These are phyloP conservation scores for Pseudochromis fuscus DNA, from an alignment of 2,797 vertebrate genomes.

Conservation along the genomic window DNA sequence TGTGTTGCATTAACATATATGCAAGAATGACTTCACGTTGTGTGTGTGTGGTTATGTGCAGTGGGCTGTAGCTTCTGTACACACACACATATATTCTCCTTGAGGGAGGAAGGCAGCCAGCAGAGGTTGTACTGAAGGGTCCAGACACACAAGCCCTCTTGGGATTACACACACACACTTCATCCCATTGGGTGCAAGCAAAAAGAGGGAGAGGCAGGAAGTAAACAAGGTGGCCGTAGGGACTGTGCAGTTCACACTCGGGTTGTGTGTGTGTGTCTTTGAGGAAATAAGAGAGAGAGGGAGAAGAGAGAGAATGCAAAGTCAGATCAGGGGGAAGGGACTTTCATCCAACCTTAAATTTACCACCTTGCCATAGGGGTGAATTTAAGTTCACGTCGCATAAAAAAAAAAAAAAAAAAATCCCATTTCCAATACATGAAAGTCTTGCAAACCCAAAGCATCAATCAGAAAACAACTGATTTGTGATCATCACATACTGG, in stretches of 20 bases:
- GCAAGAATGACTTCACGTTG: slow-evolving; percentile 20
- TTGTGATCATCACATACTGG: slow-evolving; percentile 9
- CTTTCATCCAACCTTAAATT: background rate
- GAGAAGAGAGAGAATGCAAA: background rate
- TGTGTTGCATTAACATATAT: slow-evolving; percentile 37
- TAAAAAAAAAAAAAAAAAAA: background rate
- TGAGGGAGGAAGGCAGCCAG: slow-evolving; percentile 24
- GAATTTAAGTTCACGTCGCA: slow-evolving; percentile 12
- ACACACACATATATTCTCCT: slow-evolving; percentile 14
- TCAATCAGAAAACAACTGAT: slow-evolving; percentile 34
- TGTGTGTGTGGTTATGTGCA: slow-evolving; percentile 30
- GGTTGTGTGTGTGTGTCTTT: background rate
- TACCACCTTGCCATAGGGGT: background rate
- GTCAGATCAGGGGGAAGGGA: background rate
- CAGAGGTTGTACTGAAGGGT: slow-evolving; percentile 51
- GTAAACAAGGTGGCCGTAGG: slow-evolving; percentile 58
- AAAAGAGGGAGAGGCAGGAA: slow-evolving; percentile 38
- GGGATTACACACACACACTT: slow-evolving; percentile 30
- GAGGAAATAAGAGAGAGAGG: background rate
- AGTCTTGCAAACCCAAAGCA: slow-evolving; percentile 40
- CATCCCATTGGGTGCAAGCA: slow-evolving; percentile 33
- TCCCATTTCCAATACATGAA: background rate
- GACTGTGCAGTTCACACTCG: slow-evolving; percentile 17
- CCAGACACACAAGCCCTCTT: slow-evolving; percentile 33
- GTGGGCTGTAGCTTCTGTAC: slow-evolving; percentile 42